Conservation (phyloP, 2,797 vertebrate species). For the Nyctibius grandis region DNA sequence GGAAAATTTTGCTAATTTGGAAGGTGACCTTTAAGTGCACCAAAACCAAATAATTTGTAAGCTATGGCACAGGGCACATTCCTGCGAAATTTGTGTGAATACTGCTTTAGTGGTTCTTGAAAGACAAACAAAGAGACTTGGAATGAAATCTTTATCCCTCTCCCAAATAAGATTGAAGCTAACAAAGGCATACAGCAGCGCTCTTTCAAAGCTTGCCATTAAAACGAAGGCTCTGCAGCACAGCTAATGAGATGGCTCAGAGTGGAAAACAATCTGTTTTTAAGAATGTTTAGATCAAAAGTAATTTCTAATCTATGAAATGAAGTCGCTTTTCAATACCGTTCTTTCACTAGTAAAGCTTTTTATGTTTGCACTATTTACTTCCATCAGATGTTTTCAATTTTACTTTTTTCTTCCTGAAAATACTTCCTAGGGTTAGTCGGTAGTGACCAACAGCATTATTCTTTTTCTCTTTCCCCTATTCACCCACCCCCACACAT, state of each 20-base stretch:
- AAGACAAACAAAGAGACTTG: conserved; percentile 79
- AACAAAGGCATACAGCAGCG: conserved; percentile 68
- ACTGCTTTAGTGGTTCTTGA: conserved; percentile 77
- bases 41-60: conserved; percentile 85
- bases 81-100: conserved; percentile 81
- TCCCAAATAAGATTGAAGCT: conserved; percentile 64
- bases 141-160: conserved; percentile 70
- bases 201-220: conserved; percentile 71
- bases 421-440: conserved; percentile 78
- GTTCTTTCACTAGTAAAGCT: conserved; percentile 77
- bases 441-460: conserved; percentile 73
- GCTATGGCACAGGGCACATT: conserved; percentile 81
- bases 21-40: conserved; percentile 84
- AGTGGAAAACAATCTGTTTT: conserved; percentile 75
- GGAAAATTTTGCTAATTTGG: conserved; percentile 85
- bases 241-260: conserved; percentile 75
- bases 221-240: conserved; percentile 64
- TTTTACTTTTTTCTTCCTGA: conserved; percentile 74
- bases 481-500: conserved; percentile 35
- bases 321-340: conserved; percentile 78
- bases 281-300: conserved; percentile 81
- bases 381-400: conserved; percentile 86
- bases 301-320: conserved; percentile 82
- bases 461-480: conserved; percentile 59
- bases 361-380: conserved; percentile 83